Percentiles rank a stretch among this genome's conserved stretches.
These are phyloP conservation scores for Falco concolor DNA, from an alignment of 2,797 vertebrate species.

Conservation along the genomic window DNA sequence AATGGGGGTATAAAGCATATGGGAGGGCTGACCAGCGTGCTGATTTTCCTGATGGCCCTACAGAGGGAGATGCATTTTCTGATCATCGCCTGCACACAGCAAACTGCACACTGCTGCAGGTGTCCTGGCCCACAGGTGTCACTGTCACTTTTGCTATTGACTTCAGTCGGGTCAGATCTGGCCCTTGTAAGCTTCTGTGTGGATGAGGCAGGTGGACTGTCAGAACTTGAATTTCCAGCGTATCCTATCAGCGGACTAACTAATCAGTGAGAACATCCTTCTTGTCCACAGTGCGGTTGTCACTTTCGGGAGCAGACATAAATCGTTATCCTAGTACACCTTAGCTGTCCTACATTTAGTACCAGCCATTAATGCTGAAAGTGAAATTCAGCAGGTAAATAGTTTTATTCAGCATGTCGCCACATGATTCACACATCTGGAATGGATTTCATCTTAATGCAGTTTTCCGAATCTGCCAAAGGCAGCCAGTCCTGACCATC, in stretches of 20 bases:
- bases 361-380: background rate
- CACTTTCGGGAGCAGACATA: background rate
- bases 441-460: background rate
- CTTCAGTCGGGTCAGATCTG: background rate
- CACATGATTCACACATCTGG: background rate
- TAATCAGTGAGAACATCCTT: fast-evolving
- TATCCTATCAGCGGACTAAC: no score
- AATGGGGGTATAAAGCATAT: fast-evolving
- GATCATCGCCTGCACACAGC: no score
- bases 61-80: background rate
- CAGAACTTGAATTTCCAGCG: background rate
- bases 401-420: background rate
- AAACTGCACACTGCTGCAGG: no score
- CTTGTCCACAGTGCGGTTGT: background rate
- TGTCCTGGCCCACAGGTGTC: background rate
- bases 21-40: no score
- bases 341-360: background rate
- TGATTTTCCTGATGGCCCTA: background rate
- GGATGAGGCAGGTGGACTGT: background rate
- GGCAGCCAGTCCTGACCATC: background rate
- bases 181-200: background rate
- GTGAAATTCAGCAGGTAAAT: background rate
- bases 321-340: no score
- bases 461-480: background rate
- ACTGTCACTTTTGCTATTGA: no score